These are phyloP conservation scores for Melanocharis versteri DNA, from an alignment of 2,113 vertebrate genomes.

Conservation along the genomic window DNA sequence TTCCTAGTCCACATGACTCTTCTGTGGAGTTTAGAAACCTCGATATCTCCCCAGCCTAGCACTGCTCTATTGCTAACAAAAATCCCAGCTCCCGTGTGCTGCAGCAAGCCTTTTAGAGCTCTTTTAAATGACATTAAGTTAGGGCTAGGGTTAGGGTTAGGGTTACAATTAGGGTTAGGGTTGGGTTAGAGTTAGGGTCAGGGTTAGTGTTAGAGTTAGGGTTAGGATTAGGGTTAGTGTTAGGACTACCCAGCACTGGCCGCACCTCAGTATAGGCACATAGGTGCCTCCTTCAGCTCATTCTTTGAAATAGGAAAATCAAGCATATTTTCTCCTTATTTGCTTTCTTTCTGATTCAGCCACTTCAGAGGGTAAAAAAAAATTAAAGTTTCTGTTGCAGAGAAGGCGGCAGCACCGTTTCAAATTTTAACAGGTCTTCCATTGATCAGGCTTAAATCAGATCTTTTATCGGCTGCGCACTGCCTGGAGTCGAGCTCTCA, in stretches of 20 bases:
- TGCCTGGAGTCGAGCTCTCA: not conserved
- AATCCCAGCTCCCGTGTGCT: not conserved
- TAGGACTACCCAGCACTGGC: no score
- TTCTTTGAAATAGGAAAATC: not conserved
- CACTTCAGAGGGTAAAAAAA: not conserved
- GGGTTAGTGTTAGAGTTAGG: no score
- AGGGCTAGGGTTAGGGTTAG: no score
- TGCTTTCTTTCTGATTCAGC: slow-evolving; percentile 6
- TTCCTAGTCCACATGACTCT: not conserved
- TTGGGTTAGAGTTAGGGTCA: no score
- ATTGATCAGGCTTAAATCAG: not conserved
- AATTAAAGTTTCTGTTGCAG: not conserved
- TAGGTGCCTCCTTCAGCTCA: slow-evolving; percentile 38
- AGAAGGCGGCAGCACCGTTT: not conserved
- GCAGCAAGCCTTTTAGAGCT: not conserved
- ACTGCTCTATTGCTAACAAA: not conserved
- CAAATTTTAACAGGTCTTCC: slow-evolving; percentile 20
- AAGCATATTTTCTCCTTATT: not conserved
- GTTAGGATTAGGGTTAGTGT: no score
- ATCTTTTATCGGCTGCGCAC: fast-evolving
- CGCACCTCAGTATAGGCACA: no score
- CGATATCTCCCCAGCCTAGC: not conserved
- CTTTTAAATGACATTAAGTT: slow-evolving; percentile 28
- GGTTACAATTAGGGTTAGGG: no score
- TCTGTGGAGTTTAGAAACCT: not conserved